Percentiles rank a stretch among this genome's conserved stretches.
Conservation (phyloP, 2,888 invertebrate species). For the Stenodera caucasica region DNA sequence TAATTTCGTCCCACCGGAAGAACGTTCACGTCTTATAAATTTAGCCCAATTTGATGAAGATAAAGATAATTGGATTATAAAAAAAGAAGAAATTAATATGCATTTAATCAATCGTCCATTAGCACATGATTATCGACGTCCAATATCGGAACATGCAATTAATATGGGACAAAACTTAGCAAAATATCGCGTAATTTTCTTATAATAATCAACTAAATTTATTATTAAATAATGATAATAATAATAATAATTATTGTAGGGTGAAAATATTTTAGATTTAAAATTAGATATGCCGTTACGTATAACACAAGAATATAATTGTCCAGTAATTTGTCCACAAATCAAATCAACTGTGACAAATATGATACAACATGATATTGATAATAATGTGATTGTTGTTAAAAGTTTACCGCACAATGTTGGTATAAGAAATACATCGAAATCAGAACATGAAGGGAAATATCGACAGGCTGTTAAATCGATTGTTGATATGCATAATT, state of each 20-base stretch:
- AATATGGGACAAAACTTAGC: constrained; percentile 38
- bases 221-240: background rate
- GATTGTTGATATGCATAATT: constrained; percentile 52
- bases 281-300: constrained; percentile 75
- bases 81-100: constrained; percentile 47
- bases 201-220: background rate
- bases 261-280: constrained; percentile 74
- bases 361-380: constrained; percentile 58
- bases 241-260: constrained; percentile 38
- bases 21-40: constrained; percentile 72
- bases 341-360: constrained; percentile 69
- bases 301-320: constrained; percentile 75
- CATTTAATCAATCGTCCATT: constrained; percentile 47
- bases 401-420: constrained; percentile 52
- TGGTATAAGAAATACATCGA: constrained; percentile 46
- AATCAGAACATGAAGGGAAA: constrained; percentile 53
- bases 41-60: constrained; percentile 81
- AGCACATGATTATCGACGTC: constrained; percentile 52
- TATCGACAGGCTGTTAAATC: constrained; percentile 53
- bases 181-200: constrained; percentile 48
- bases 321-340: constrained; percentile 71
- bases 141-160: constrained; percentile 52
- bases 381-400: constrained; percentile 49
- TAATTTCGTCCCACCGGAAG: constrained; percentile 85
- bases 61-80: constrained; percentile 70